A percentile compares a stretch with the other conserved stretches of the same genome.
These are phyloP conservation scores for Molorchus minor DNA, from an alignment of 2,888 invertebrate species.

Conservation along the genomic window DNA sequence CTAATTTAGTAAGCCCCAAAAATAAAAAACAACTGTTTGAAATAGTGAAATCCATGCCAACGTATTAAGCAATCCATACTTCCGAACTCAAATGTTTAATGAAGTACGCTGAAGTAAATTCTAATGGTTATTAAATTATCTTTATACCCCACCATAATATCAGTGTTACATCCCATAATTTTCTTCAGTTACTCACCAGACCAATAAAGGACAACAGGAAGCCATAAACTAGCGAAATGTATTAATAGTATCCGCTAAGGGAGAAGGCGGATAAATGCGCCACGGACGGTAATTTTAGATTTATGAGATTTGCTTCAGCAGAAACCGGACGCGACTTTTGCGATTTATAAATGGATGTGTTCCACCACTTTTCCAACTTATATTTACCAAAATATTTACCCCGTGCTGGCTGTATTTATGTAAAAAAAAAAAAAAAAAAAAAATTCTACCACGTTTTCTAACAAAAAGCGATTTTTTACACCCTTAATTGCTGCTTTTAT, in stretches of 20 bases:
- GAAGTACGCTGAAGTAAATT: constrained; percentile 17
- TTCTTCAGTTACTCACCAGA: constrained; percentile 19
- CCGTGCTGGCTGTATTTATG: too few relatives aligned
- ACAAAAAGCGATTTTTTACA: too few relatives aligned
- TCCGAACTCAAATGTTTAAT: constrained; percentile 4
- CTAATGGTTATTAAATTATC: constrained; percentile 18
- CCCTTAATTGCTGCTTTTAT: too few relatives aligned
- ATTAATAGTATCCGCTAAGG: too few relatives aligned
- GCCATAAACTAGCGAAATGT: constrained; percentile 24
- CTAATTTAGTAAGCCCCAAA: not conserved
- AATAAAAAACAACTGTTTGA: not conserved
- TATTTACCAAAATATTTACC: too few relatives aligned
- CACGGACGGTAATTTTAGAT: too few relatives aligned
- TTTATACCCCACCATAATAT: constrained; percentile 15
- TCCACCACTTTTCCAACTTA: too few relatives aligned
- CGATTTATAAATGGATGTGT: not conserved
- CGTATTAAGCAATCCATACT: not conserved
- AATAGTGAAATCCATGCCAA: not conserved
- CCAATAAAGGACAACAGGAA: constrained; percentile 23
- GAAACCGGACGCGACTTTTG: too few relatives aligned
- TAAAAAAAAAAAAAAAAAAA: too few relatives aligned
- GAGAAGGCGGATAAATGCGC: too few relatives aligned
- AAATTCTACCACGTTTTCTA: not conserved
- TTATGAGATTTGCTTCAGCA: too few relatives aligned
- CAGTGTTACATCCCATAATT: constrained; percentile 16